Evolutionary conservation across 2,888 invertebrate species (phyloP), one percentile per base, ranked within the genome.

Genomic region (Aelia acuminata): DNA sequence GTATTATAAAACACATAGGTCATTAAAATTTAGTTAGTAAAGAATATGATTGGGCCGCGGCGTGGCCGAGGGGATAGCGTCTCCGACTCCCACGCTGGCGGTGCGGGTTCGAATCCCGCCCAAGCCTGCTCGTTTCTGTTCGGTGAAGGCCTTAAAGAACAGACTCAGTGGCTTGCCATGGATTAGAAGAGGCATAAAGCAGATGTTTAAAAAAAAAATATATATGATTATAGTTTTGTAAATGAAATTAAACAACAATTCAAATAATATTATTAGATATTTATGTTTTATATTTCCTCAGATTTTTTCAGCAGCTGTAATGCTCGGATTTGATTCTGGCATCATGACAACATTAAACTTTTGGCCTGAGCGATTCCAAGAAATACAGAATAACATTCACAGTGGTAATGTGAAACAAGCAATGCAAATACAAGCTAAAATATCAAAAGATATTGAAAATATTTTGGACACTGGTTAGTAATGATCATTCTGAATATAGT

Each of bases 281-380:
- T 80, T 43, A 47, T 43, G 1, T 43, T 80, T 47, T n/a, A n/a
- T 80, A 13, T 47, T 87, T 90, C 53, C 92, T 85, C 91, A 96
- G 96, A 92, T 96, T 43, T 92, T 96, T 89, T 94, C 94, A 0
- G 95, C 95, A 63, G 96, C 95, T 0, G 94, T 94, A 35, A 92
- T 94, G 0, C 91, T 95, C 10, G 96, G 96, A 70, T 95, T 96
- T 91, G 94, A 95, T 91, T 96, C 96, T 7, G 94, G 94, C 50
- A 96, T 96, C 90, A 94, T 95, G 63, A 96, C 96, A 0, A 93
- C 95, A 3, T 93, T 94, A 89, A 97, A 95, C 91, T 92, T 96
- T 90, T 94, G 95, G 91, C 95, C 96, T 1, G 92, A 93, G 90
- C 91, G 94, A 39, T 94, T 94, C 20, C 92, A 93, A 15, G 92